Percentiles rank a stretch among this genome's conserved stretches.
phyloP scores from a whole-genome alignment of 2,888 invertebrate species.

The Epinotia ramella region DNA sequence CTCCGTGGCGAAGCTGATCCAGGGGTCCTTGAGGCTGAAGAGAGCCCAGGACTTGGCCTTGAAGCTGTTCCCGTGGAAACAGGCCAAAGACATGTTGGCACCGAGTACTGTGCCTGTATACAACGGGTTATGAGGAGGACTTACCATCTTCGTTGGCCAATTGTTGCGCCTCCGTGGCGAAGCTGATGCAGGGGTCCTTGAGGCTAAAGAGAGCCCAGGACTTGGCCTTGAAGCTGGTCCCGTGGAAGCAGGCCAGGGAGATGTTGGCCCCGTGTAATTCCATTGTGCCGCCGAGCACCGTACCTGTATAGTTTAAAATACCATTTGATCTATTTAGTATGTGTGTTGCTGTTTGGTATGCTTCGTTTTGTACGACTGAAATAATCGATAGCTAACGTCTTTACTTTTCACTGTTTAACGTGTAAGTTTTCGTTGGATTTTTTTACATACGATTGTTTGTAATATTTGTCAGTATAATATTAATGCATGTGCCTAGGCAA shows the following conservation, averaged over 20 bases:
- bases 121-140: not conserved
- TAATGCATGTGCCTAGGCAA: too few species aligned
- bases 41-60: slow-evolving; percentile 98
- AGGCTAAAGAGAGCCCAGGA: slow-evolving; percentile 98
- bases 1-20: slow-evolving; percentile 96
- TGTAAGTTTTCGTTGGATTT: too few species aligned
- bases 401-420: too few species aligned
- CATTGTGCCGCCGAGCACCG: slow-evolving; percentile 95
- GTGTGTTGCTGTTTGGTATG: too few species aligned
- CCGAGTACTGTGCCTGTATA: slow-evolving; percentile 91
- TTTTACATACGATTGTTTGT: too few species aligned
- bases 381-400: too few species aligned
- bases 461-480: too few species aligned
- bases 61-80: slow-evolving; percentile 99
- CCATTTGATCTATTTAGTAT: too few species aligned
- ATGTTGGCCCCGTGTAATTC: slow-evolving; percentile 95
- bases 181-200: slow-evolving; percentile 96
- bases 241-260: slow-evolving; percentile 98
- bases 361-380: too few species aligned
- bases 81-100: slow-evolving; percentile 96
- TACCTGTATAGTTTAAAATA: slow-evolving; percentile 78
- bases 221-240: slow-evolving; percentile 97
- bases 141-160: slow-evolving; percentile 88
- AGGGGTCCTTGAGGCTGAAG: slow-evolving; percentile 96
- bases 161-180: slow-evolving; percentile 97